These are phyloP conservation scores for Lateolabrax maculatus DNA, from an alignment of 2,797 vertebrate species.

Conservation along the genomic window DNA sequence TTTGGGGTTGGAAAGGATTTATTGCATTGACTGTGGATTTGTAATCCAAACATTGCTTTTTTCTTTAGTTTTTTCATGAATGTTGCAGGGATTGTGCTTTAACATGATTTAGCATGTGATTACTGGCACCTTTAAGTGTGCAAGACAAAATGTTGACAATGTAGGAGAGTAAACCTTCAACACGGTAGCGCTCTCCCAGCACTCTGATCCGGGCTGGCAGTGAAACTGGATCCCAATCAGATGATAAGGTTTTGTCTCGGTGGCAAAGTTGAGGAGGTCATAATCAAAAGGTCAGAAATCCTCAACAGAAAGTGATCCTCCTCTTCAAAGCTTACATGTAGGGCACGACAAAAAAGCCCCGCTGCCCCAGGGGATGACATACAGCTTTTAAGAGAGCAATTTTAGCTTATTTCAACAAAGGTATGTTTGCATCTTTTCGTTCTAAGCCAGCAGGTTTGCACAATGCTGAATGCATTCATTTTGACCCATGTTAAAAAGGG, in stretches of 20 bases:
- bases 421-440: background rate
- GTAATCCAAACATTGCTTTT: background rate
- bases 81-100: background rate
- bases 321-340: slow-evolving; percentile 12
- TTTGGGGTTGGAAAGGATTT: background rate
- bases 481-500: background rate
- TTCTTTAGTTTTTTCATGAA: no score
- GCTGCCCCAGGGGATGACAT: background rate
- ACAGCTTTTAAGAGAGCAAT: background rate
- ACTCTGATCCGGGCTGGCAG: background rate
- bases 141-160: accelerated
- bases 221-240: slow-evolving; percentile 21
- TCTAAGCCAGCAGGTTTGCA: background rate
- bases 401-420: background rate
- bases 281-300: slow-evolving; percentile 55
- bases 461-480: background rate
- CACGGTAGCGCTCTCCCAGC: background rate
- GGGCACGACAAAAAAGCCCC: background rate
- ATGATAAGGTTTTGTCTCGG: background rate
- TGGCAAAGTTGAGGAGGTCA: slow-evolving; percentile 30
- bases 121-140: no score
- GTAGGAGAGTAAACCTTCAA: background rate
- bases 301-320: slow-evolving; percentile 31
- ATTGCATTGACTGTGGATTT: background rate
- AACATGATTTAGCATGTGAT: background rate